Evolutionary conservation across 1,140 invertebrate genomes (phyloP).

Genomic region (Whitmania pigra): DNA sequence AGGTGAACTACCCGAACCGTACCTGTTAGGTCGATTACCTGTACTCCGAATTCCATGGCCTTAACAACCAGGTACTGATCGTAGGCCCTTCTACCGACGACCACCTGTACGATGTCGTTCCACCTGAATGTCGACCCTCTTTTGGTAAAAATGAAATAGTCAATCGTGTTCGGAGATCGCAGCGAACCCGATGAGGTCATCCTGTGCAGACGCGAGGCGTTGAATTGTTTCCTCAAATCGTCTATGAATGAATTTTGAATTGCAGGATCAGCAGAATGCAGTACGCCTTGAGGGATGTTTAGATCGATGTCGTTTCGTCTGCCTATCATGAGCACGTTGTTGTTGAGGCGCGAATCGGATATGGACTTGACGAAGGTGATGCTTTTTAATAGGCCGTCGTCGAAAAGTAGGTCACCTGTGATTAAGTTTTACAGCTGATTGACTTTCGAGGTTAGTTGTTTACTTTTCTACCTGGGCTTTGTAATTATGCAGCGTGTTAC

Average conservation of each 20-base stretch:
- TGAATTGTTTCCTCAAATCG: not conserved
- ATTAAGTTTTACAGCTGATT: not conserved
- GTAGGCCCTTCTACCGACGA: not conserved
- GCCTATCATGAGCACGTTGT: not conserved
- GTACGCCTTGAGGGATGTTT: not conserved
- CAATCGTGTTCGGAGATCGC: not conserved
- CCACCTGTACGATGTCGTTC: not conserved
- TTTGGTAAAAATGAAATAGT: slow-evolving; percentile 1
- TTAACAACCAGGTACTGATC: not conserved
- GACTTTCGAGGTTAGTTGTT: no score
- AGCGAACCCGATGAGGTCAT: not conserved
- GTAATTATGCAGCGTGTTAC: no score
- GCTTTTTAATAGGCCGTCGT: not conserved
- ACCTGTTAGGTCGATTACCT: not conserved
- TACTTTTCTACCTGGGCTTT: no score
- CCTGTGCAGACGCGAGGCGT: not conserved
- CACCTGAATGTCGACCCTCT: not conserved
- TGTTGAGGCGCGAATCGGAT: not conserved
- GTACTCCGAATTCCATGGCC: not conserved
- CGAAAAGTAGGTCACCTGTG: not conserved
- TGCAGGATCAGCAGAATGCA: not conserved
- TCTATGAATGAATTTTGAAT: not conserved
- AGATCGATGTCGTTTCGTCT: not conserved
- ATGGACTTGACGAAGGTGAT: not conserved
- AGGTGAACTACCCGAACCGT: not conserved